Evolutionary conservation across 2,797 vertebrate species (phyloP), one percentile per base, ranked within the genome.

Genomic region (Anisognathus igniventris): DNA sequence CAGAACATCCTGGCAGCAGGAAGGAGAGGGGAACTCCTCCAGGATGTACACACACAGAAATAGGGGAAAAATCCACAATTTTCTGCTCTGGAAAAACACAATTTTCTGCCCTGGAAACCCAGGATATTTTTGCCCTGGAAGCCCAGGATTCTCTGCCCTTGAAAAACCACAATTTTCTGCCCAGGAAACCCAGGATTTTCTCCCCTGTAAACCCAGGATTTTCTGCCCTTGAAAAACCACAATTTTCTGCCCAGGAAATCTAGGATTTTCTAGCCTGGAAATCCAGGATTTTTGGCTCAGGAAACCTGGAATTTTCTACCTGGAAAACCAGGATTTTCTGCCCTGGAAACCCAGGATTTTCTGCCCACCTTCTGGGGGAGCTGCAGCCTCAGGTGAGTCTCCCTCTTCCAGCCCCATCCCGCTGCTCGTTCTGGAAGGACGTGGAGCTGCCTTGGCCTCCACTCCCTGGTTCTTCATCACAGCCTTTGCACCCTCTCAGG

Each of bases 401-500:
- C 86, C 77, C 6, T 96, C 96, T 20, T 96, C 94, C 58, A 93
- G 94, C 75, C 31, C 95, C 31, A 84, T 60, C 9, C 33, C 19
- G 18, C 61, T 57, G 95, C 93, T 95, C 0, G 33, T 10, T 83
- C 91, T 93, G 95, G 96, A 74, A n/a, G 95, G 86, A 21, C 50
- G 96, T 18, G 95, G 96, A 61, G 94, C 68, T 42, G 92, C 91
- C 37, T 96, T 97, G 72, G 91, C 87, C 88, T 98, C 98, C 74
- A 96, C 97, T 12, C 96, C 98, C 87, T 98, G 98, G 94, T 98
- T 98, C 97, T 98, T 98, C 98, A 98, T 98, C 25, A 47, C n/a
- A 56, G 53, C 37, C 48, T 18, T 5, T 45, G 35, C 28, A 57
- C 70, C 70, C 16, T 30, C 67, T 86, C 72, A 71, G 73, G 8